Base-by-base conservation (phyloP, 2,888 invertebrate species). In the Lapara coniferarum region DNA sequence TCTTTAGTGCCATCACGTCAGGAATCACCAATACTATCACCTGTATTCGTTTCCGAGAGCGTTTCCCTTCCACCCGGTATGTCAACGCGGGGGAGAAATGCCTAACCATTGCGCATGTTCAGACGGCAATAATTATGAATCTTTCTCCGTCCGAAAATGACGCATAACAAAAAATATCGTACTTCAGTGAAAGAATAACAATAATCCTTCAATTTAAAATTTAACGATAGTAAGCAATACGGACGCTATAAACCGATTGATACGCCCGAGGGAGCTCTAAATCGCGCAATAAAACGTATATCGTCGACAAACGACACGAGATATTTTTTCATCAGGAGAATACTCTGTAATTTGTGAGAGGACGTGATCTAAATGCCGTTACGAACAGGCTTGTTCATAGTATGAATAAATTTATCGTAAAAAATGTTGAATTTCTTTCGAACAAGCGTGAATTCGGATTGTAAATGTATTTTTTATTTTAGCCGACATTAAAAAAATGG, bases 281-380 rank as follows among this genome's bases (percentile, higher is more conserved):
- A 63, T 63, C 16, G 5, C 12, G 59, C 3, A 46, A 63, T 46
- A 46, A 46, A 14, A 16, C 19, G 44, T 19, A 46, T 13, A 46
- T 4, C 12, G 46, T 12, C 25, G 25, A 63, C 44, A 63, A 49
- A 63, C 63, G 49, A 19, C 19, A 25, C 25, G 19, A 56, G 10
- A 63, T 63, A 49, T 63, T 49, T 63, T 57, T 46, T 19, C 49
- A 46, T 19, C 49, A 46, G 1, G 16, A 59, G 49, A 49, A 63
- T 46, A 49, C 6, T 57, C 37, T 63, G 63, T 63, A 49, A 63
- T 63, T 63, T 13, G 46, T 49, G 19, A 63, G 7, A 1, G 63
- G 25, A 63, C 63, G 63, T 63, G 49, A 63, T 49, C 19, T 10
- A 49, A 63, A 63, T 49, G 46, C 46, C 46, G 13, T 44, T 63